Conservation (phyloP, 2,888 invertebrate species). For the Dione juno region DNA sequence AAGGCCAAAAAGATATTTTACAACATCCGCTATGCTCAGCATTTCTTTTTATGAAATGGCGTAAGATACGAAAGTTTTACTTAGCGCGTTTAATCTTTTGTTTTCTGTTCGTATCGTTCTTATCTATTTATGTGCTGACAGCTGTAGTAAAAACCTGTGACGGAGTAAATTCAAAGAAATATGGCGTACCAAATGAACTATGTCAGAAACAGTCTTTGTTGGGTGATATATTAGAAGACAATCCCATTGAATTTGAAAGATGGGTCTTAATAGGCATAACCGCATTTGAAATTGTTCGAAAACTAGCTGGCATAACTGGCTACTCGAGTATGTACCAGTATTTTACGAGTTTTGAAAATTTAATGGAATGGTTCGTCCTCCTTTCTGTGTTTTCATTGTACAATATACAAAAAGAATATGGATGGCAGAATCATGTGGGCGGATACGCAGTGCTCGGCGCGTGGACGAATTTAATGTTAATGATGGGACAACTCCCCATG, state of each 20-base stretch:
- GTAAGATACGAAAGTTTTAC: constrained; percentile 94
- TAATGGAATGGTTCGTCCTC: constrained; percentile 94
- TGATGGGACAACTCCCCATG: constrained; percentile 94
- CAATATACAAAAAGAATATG: constrained; percentile 89
- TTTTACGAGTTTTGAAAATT: constrained; percentile 91
- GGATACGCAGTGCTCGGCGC: constrained; percentile 93
- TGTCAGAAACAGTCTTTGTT: constrained; percentile 89
- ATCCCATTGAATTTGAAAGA: constrained; percentile 91
- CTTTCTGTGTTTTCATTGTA: constrained; percentile 92
- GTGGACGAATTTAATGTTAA: constrained; percentile 94
- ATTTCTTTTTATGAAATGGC: constrained; percentile 94
- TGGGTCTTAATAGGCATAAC: constrained; percentile 91
- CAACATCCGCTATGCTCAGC: constrained; percentile 94
- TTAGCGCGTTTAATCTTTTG: constrained; percentile 91
- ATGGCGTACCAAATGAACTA: constrained; percentile 86
- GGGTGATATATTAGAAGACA: constrained; percentile 87
- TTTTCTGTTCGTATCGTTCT: constrained; percentile 89
- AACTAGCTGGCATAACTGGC: constrained; percentile 91
- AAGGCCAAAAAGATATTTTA: constrained; percentile 93
- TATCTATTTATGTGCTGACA: constrained; percentile 91
- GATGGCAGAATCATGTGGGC: constrained; percentile 94
- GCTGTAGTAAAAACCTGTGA: constrained; percentile 88
- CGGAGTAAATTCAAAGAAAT: constrained; percentile 75
- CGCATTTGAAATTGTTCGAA: constrained; percentile 89
- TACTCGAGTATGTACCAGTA: constrained; percentile 91